A percentile compares a stretch with the other conserved stretches of the same genome.
These are phyloP conservation scores for Diachasmimorpha longicaudata DNA, from an alignment of 1,140 invertebrate genomes.

Conservation along the genomic window DNA sequence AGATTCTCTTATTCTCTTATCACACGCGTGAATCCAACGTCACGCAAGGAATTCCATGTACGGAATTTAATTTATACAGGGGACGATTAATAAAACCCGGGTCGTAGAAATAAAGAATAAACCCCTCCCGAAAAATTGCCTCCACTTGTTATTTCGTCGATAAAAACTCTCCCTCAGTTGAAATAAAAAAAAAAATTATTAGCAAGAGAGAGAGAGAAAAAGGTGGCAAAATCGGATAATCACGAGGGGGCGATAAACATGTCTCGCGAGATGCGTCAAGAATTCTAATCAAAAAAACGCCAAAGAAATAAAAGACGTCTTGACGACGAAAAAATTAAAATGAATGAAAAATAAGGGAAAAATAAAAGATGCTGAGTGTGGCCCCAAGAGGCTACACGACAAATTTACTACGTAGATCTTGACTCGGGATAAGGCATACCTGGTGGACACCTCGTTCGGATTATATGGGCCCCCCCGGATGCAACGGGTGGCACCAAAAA, in stretches of 20 bases:
- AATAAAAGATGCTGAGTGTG: constrained; percentile 22
- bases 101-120: not conserved
- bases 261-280: constrained; percentile 49
- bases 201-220: not conserved
- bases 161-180: not conserved
- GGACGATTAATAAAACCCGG: constrained; percentile 49
- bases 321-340: not conserved
- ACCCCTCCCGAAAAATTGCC: not conserved
- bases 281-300: constrained; percentile 58
- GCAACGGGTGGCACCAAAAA: constrained; percentile 27
- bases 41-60: constrained; percentile 37
- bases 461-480: constrained; percentile 29
- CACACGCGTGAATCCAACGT: not conserved
- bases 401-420: constrained; percentile 57
- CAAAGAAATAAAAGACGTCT: constrained; percentile 29
- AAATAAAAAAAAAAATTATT: not conserved
- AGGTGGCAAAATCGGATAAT: constrained; percentile 1
- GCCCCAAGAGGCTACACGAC: constrained; percentile 41
- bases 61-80: constrained; percentile 46
- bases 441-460: constrained; percentile 52
- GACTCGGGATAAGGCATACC: constrained; percentile 54
- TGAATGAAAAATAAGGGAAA: not conserved
- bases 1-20: not conserved
- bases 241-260: constrained; percentile 26
- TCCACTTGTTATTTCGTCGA: not conserved